These are phyloP conservation scores for Lepidonotus clava DNA, from an alignment of 2,888 invertebrate species.

Conservation along the genomic window DNA sequence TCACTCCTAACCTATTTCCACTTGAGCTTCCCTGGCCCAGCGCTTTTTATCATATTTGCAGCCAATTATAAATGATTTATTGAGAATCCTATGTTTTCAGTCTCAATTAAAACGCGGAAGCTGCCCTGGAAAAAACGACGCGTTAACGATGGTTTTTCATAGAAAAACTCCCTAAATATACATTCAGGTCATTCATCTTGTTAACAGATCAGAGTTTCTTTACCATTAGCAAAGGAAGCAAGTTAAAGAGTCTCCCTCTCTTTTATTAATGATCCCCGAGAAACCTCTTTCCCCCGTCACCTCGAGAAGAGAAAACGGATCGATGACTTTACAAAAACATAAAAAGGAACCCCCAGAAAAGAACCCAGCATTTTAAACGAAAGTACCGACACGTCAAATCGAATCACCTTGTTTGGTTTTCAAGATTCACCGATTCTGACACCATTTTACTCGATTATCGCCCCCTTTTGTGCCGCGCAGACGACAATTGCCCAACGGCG, in stretches of 20 bases:
- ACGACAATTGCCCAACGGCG: background rate
- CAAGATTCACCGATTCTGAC: background rate
- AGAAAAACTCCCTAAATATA: conserved; percentile 26
- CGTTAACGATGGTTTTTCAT: conserved; percentile 39
- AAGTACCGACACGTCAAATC: background rate
- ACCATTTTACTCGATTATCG: conserved; percentile 34
- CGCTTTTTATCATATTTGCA: conserved; percentile 40
- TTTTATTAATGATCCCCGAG: background rate
- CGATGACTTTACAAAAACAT: too few relatives aligned
- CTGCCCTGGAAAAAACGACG: background rate
- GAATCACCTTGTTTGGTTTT: conserved; percentile 16
- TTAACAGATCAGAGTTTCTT: background rate
- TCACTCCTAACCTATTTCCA: conserved; percentile 45
- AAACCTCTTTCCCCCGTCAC: background rate
- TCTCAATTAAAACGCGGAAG: conserved; percentile 51
- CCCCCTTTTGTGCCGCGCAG: background rate
- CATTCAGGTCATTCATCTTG: conserved; percentile 33
- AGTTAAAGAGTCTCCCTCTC: background rate
- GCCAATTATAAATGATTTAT: conserved; percentile 54
- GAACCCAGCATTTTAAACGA: too few relatives aligned
- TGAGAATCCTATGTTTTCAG: conserved; percentile 44
- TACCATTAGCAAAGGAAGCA: background rate
- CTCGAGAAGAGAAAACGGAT: too few relatives aligned
- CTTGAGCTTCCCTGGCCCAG: background rate
- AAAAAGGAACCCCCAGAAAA: too few relatives aligned